Percentiles rank a stretch among this genome's conserved stretches.
phyloP scores from a whole-genome alignment of 2,113 vertebrate species.

The Aspidoscelis tigris region DNA sequence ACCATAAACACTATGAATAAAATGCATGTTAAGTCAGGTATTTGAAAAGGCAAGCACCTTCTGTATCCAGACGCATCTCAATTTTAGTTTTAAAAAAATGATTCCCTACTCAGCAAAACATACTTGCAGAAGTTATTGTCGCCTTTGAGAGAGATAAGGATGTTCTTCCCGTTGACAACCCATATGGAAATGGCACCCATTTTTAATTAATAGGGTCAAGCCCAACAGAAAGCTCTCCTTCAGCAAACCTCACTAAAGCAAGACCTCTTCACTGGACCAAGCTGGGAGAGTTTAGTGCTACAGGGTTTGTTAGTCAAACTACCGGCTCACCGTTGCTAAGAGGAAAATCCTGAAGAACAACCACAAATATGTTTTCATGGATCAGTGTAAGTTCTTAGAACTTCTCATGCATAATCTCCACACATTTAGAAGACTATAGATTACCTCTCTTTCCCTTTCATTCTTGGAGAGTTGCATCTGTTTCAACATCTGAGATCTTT shows the following conservation, averaged over 20 bases:
- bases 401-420: neutral
- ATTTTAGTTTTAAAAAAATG: no score
- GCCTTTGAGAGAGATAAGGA: neutral
- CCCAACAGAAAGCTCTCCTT: neutral
- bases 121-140: no score
- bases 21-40: neutral
- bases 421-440: neutral
- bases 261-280: neutral
- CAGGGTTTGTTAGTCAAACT: neutral
- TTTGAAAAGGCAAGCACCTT: neutral
- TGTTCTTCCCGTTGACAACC: neutral
- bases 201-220: neutral
- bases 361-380: slow-evolving; percentile 1
- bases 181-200: neutral
- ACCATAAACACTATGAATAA: neutral
- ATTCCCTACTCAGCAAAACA: neutral
- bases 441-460: slow-evolving; percentile 92
- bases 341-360: neutral
- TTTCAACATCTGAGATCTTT: slow-evolving; percentile 95
- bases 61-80: no score
- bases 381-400: neutral
- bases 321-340: neutral
- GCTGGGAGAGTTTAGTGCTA: neutral
- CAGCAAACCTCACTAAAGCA: neutral
- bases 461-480: slow-evolving; percentile 96